Evolutionary conservation across 2,888 invertebrate species (phyloP), one percentile per base, ranked within the genome.

Genomic region (Cordilura impudica): DNA sequence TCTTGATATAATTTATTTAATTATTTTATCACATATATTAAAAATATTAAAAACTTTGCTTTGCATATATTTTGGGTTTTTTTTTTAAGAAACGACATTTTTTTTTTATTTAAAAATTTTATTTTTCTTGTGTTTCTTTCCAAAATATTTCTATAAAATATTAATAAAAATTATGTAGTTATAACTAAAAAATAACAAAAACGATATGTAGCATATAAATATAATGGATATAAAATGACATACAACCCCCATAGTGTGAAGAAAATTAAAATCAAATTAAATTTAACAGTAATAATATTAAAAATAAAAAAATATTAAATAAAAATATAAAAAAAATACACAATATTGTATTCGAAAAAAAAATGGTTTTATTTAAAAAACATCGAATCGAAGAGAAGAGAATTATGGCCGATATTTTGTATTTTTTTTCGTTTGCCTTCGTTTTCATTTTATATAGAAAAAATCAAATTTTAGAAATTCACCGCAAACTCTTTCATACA

Each of bases 271-370:
- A 74, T 78, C 76, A 81, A 78, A 78, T 78, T 75, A 78, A 78
- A 75, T 67, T 69, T 67, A 81, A 71, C 19, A 78, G 31, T 71
- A 54, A 66, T 56, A 54, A 66, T 56, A 66, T 60, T 70, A 76
- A 65, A 53, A 45, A 73, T 39, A 67, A 69, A 72, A n/a, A 61
- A 56, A 63, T 6, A 23, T 53, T 45, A 75, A 81, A 61, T 83
- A 83, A 83, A 83, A 69, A 83, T 80, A 83, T 51, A n/a, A 75
- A 81, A 70, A 70, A 60, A 69, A 63, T 49, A 69, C 67, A 21
- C 76, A 75, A 67, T 47, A 71, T 47, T 66, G 73, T 72, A 78
- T 78, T n/a, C n/a, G 69, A 63, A 70, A 61, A 60, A 73, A 69
- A 10, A n/a, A n/a, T 53, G 16, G 8, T 31, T 31, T 51, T 23